Percentiles rank a stretch among this genome's conserved stretches.
Conservation (phyloP, 1,140 invertebrate genomes). For the Heliconius nattereri region DNA sequence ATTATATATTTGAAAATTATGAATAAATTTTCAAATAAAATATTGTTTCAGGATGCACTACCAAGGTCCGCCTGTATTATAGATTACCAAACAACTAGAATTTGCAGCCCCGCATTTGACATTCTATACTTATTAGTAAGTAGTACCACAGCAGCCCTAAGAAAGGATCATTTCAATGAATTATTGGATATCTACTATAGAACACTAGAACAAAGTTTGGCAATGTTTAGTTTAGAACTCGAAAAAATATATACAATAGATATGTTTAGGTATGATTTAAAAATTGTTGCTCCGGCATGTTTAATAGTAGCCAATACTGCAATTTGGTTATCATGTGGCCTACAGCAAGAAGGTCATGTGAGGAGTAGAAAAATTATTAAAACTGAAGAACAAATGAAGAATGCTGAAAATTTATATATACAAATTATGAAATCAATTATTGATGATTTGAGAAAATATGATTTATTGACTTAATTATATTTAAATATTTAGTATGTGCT, state of each 20-base stretch:
- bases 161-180: slow-evolving; percentile 48
- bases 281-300: slow-evolving; percentile 59
- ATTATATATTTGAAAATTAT: not conserved
- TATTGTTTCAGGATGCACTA: slow-evolving; percentile 55
- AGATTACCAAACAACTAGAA: slow-evolving; percentile 68
- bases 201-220: slow-evolving; percentile 50
- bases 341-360: slow-evolving; percentile 72
- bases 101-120: slow-evolving; percentile 65
- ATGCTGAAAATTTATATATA: slow-evolving; percentile 55
- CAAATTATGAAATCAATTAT: slow-evolving; percentile 56
- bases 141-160: slow-evolving; percentile 52
- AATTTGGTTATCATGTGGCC: slow-evolving; percentile 64
- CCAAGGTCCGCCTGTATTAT: slow-evolving; percentile 63
- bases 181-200: slow-evolving; percentile 63
- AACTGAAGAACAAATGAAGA: slow-evolving; percentile 51
- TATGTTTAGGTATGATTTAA: slow-evolving; percentile 60
- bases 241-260: slow-evolving; percentile 48
- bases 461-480: not conserved
- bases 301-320: slow-evolving; percentile 69
- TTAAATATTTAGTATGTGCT: not conserved
- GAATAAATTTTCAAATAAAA: slow-evolving; percentile 6
- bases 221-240: slow-evolving; percentile 39
- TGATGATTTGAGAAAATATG: slow-evolving; percentile 54
- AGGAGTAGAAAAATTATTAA: slow-evolving; percentile 57
- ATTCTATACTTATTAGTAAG: slow-evolving; percentile 62